Evolutionary conservation across 1,140 invertebrate genomes (phyloP).

Genomic region (Colletes latitarsis): DNA sequence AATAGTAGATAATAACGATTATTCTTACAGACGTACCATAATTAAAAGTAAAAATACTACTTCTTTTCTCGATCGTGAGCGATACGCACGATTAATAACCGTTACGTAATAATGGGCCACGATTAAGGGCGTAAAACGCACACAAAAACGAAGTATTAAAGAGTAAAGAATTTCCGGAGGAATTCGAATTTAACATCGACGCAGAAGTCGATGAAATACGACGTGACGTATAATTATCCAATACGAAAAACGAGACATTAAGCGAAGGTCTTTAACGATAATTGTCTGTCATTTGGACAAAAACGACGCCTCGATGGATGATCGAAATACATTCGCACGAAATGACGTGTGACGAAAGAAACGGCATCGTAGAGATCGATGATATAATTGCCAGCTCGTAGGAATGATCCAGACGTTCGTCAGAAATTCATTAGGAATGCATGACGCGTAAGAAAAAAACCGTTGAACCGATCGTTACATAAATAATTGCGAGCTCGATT

Average conservation of each 20-base stretch:
- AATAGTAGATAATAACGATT: no score
- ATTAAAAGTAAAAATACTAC: no score
- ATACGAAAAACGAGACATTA: background rate
- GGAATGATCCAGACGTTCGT: background rate
- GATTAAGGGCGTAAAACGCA: background rate
- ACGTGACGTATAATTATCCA: no score
- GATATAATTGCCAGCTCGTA: conserved; percentile 15
- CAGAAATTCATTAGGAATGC: conserved; percentile 38
- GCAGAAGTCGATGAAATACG: background rate
- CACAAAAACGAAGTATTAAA: no score
- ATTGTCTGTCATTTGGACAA: background rate
- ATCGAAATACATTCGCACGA: background rate
- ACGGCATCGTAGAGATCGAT: background rate
- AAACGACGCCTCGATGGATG: background rate
- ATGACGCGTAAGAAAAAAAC: conserved; percentile 8
- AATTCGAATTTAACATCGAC: background rate
- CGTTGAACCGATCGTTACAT: conserved; percentile 34
- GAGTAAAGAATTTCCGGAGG: background rate
- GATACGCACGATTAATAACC: background rate
- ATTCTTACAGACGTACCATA: no score
- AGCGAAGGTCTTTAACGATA: background rate
- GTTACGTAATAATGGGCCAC: background rate
- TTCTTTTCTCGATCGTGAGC: no score
- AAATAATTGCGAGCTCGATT: conserved; percentile 41
- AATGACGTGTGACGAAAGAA: background rate